A percentile compares a stretch with the other conserved stretches of the same genome.
Conservation (phyloP, 64 coral and sea anemone species). For the Dendronephthya gigantea region DNA sequence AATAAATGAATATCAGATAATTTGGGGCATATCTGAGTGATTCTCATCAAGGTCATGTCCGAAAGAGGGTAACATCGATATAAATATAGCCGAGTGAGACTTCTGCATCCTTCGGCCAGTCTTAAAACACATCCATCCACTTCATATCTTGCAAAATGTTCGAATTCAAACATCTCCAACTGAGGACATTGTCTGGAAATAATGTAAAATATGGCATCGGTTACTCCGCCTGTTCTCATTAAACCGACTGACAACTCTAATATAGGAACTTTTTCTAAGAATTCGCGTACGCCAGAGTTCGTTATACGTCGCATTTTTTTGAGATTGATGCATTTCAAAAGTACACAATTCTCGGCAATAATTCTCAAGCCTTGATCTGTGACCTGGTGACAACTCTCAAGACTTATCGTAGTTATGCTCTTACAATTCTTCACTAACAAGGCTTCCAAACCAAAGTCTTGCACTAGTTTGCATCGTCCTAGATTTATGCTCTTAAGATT, state of each 20-base stretch:
- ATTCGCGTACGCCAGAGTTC: background rate
- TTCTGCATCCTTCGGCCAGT: background rate
- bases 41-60: background rate
- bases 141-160: conserved; percentile 6
- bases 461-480: background rate
- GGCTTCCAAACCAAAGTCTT: background rate
- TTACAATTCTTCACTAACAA: background rate
- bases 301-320: background rate
- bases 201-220: background rate
- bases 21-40: background rate
- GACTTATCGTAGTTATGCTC: background rate
- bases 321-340: background rate
- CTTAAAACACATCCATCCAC: background rate
- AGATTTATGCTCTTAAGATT: background rate
- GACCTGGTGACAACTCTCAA: background rate
- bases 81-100: background rate
- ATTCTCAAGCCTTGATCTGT: background rate
- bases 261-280: background rate
- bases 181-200: background rate
- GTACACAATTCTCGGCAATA: background rate
- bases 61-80: background rate
- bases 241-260: background rate
- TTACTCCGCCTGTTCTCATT: background rate
- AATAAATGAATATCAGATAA: background rate
- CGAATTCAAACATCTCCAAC: background rate